Base-by-base conservation (phyloP, 2,797 vertebrate genomes). In the Scleropages formosus region DNA sequence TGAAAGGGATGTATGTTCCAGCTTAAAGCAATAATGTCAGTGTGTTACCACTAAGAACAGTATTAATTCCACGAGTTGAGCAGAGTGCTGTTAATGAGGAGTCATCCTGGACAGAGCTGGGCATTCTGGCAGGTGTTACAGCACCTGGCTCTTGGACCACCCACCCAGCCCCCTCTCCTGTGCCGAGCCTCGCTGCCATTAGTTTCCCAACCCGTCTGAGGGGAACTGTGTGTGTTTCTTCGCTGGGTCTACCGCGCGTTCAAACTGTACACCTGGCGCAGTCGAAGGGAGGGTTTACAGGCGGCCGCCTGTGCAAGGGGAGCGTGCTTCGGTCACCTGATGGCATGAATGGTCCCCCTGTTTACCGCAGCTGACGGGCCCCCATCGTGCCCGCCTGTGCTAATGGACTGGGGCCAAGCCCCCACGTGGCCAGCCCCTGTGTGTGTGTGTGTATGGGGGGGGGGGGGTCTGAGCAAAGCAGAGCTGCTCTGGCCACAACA, bases 41-140 rank as follows among this genome's bases (percentile, higher is more conserved):
- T 18, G 9, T 39, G 22, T 20, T 8, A 13, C 56, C 26, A 72
- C 44, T 20, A 59, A 44, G 4, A 46, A 18, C 53, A 56, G 12
- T 53, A 84, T 83, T 84, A 82, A 74, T 76, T 72, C 79, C 79
- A 83, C 84, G 78, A 86, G 81, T 79, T 81, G 76, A 84, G 84
- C 63, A 80, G 84, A 77, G 82, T 88, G 75, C 85, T 88, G 89
- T 89, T 91, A 91, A 91, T 91, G 91, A 91, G 89, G 85, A 83
- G 82, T 82, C 84, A 84, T 88, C 87, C 85, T 78, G 79, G 84
- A 70, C 20, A 60, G 47, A 65, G 69, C 70, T 65, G 51, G 88
- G 88, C 6, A 82, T 87, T 84, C 84, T 89, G 91, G 89, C 92
- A 93, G 92, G 92, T 93, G 92, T 92, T 91, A 73, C 84, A 83